These are phyloP conservation scores for Morus bassanus DNA, from an alignment of 2,797 vertebrate species.

Conservation along the genomic window DNA sequence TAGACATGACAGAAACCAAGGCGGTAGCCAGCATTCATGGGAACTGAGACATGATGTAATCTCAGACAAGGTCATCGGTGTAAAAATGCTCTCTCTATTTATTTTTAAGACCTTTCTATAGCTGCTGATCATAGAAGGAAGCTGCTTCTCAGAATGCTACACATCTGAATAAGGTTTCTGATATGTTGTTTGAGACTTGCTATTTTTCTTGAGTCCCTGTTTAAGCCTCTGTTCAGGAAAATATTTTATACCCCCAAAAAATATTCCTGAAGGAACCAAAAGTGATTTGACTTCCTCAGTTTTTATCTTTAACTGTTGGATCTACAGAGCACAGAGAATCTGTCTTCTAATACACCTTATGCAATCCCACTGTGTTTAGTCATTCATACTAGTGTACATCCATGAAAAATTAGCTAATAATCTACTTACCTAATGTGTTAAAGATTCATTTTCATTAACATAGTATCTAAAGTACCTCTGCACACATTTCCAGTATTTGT, in stretches of 20 bases:
- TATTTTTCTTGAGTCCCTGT: neutral
- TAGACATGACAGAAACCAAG: neutral
- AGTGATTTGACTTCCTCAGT: neutral
- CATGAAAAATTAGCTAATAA: neutral
- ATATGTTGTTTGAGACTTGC: neutral
- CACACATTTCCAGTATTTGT: neutral
- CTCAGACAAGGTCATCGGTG: neutral
- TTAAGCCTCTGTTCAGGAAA: neutral
- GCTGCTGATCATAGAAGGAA: neutral
- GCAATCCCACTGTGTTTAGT: neutral
- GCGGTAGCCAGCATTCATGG: neutral
- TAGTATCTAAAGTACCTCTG: neutral
- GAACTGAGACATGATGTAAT: constrained; percentile 39
- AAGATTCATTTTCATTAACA: neutral
- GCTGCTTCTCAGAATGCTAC: neutral
- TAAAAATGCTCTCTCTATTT: neutral
- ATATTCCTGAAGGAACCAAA: neutral
- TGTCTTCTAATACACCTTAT: neutral
- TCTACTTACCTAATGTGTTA: neutral
- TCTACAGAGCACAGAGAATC: neutral
- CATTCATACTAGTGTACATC: neutral
- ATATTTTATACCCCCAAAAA: neutral
- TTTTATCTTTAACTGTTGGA: neutral
- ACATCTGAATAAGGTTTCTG: neutral
- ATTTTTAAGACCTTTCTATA: neutral